Evolutionary conservation across 1,140 invertebrate species (phyloP).

Genomic region (Lepidostoma basale): DNA sequence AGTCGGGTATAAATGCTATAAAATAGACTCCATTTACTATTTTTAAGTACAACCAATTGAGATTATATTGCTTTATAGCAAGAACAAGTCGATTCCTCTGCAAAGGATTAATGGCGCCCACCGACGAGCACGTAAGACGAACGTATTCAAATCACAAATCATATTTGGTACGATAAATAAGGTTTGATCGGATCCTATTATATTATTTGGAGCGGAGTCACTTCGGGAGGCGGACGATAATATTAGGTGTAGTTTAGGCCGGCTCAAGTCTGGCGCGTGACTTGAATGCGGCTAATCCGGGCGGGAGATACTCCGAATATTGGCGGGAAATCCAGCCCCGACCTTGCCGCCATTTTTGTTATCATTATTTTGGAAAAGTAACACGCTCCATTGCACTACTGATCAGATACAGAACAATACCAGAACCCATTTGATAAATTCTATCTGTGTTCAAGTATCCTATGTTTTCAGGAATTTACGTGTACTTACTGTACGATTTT

Average conservation of each 20-base stretch:
- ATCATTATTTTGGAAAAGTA: slow-evolving; percentile 1
- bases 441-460: too few relatives aligned
- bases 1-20: too few relatives aligned
- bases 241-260: slow-evolving; percentile 38
- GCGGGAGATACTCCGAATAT: background rate
- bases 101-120: slow-evolving; percentile 30
- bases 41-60: too few relatives aligned
- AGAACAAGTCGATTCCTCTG: slow-evolving; percentile 22
- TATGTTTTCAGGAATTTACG: too few relatives aligned
- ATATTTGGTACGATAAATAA: slow-evolving; percentile 43
- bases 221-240: slow-evolving; percentile 34
- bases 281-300: slow-evolving; percentile 23
- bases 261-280: slow-evolving; percentile 30
- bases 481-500: too few relatives aligned
- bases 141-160: slow-evolving; percentile 44
- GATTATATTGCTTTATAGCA: too few relatives aligned
- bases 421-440: too few relatives aligned
- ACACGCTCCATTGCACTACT: too few relatives aligned
- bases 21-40: too few relatives aligned
- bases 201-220: slow-evolving; percentile 36
- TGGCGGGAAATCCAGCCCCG: slow-evolving; percentile 21
- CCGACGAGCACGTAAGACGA: slow-evolving; percentile 31
- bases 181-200: slow-evolving; percentile 40
- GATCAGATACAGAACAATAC: too few relatives aligned
- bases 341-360: slow-evolving; percentile 9